Evolutionary conservation across 2,888 invertebrate species (phyloP), one percentile per base, ranked within the genome.

Genomic region (Meiosimyza decipiens): DNA sequence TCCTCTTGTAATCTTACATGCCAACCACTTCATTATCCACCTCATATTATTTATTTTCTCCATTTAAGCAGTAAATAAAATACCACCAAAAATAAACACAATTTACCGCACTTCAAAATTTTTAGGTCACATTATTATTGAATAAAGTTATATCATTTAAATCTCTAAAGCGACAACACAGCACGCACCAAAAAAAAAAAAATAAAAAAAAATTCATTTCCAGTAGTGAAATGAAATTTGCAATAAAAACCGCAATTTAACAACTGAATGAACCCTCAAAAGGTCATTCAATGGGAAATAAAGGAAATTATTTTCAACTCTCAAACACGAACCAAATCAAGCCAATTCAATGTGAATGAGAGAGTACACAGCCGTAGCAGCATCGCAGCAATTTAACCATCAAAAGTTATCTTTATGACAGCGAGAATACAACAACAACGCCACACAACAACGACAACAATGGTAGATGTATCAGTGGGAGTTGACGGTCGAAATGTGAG

Each of bases 181-280:
- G 22, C 18, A 12, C 57, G 11, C 7, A 13, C 11, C 1, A 57
- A 57, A 22, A 28, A 12, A 57, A 57, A 57, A 57, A 18, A 6
- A 28, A 57, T 12, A 57, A 28, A 2, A 1, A 55, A n/a, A 5
- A 18, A 1, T 2, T 16, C 18, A 55, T 40, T 22, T 22, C 22
- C 16, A 18, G 55, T 55, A 12, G 55, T 11, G 13, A 57, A 57
- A 57, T 13, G 3, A 57, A 57, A 57, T 28, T 28, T 57, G 57
- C 57, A 57, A 63, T 63, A 63, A 63, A 40, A 63, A 67, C 67
- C 55, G 47, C 67, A 67, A 67, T 67, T 67, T 67, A 67, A 55
- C 67, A 67, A 67, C 16, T 49, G 67, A 67, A 55, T 47, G 67
- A 67, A 67, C 47, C 13, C 33, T 57, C 47, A 55, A 49, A 49